Percentiles rank a stretch among this genome's conserved stretches.
phyloP scores from a whole-genome alignment of 2,888 invertebrate genomes.

The Litoditis marina region DNA sequence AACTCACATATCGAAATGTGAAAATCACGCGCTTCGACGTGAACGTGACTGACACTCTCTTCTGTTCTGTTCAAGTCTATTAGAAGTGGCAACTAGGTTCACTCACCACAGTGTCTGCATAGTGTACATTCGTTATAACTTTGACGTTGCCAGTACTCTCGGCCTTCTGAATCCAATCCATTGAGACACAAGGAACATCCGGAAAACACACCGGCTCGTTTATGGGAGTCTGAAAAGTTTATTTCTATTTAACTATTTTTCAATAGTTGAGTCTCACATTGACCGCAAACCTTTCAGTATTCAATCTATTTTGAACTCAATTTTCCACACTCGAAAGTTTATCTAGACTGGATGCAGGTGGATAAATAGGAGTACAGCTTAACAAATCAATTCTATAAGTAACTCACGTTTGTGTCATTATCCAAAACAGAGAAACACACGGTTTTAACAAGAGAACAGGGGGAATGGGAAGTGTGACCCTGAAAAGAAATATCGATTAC shows the following conservation, averaged over 20 bases:
- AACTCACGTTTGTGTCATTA: constrained; percentile 24
- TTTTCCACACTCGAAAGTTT: too few relatives aligned
- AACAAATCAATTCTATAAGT: background rate
- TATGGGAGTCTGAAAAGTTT: constrained; percentile 27
- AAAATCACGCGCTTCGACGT: too few relatives aligned
- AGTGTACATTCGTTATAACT: constrained; percentile 31
- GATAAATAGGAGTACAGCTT: background rate
- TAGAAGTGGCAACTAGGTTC: background rate
- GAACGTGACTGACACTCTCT: too few relatives aligned
- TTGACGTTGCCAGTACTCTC: constrained; percentile 20
- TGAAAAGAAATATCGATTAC: background rate
- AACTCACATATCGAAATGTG: too few relatives aligned
- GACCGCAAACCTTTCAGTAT: too few relatives aligned
- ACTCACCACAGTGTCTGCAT: constrained; percentile 30
- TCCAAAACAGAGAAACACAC: constrained; percentile 32
- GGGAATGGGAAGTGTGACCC: background rate
- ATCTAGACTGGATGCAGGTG: too few relatives aligned
- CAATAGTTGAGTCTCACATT: too few relatives aligned
- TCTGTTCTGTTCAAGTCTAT: too few relatives aligned
- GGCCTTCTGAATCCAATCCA: constrained; percentile 34
- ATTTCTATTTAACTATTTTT: too few relatives aligned
- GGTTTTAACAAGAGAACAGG: constrained; percentile 6
- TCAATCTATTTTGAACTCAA: too few relatives aligned
- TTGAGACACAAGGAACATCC: constrained; percentile 23
- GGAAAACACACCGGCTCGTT: constrained; percentile 34